Base-by-base conservation (phyloP, 2,797 vertebrate species). In the Eulemur mongoz region DNA sequence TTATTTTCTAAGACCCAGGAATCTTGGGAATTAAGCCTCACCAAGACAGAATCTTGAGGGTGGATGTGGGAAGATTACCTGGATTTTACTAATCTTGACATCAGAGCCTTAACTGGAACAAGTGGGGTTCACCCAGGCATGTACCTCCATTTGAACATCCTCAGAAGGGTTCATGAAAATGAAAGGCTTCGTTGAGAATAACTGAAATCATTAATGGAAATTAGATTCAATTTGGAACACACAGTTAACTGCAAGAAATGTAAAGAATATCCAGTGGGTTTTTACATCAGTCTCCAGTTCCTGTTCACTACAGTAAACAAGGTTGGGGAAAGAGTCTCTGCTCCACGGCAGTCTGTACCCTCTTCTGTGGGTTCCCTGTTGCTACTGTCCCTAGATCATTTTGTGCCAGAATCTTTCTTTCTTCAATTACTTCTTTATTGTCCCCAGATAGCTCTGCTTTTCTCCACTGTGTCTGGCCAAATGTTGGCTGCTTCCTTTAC, bases 401-500 rank as follows among this genome's bases (percentile, higher is more conserved):
- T 8, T 14, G 27, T 82, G 45, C 25, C 65, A 54, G 30, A 59
- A 78, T 91, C 80, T 92, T 67, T 30, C 93, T 69, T 73, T n/a
- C 23, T 63, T 48, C 52, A 9, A 23, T 63, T 43, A 30, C 78
- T 91, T 76, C 61, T 69, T 89, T 82, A 48, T 20, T 86, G 23
- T 91, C 93, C 93, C 50, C 57, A 90, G 76, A 93, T 35, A 87
- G 67, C 52, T 83, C 61, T 87, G 54, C 52, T 70, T 75, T 87
- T 87, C 48, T 65, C 50, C 35, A 50, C 18, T n/a, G 18, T 57
- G 40, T 27, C 70, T 25, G 43, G 76, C 54, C 94, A 97, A 82
- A 79, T 43, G 38, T 43, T 73, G n/a, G n/a, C 22, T 72, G 5
- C 73, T 87, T 88, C 84, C 57, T 95, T 95, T 61, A 54, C 38